Conservation (phyloP, 2,797 vertebrate genomes). For the Anniella stebbinsi region DNA sequence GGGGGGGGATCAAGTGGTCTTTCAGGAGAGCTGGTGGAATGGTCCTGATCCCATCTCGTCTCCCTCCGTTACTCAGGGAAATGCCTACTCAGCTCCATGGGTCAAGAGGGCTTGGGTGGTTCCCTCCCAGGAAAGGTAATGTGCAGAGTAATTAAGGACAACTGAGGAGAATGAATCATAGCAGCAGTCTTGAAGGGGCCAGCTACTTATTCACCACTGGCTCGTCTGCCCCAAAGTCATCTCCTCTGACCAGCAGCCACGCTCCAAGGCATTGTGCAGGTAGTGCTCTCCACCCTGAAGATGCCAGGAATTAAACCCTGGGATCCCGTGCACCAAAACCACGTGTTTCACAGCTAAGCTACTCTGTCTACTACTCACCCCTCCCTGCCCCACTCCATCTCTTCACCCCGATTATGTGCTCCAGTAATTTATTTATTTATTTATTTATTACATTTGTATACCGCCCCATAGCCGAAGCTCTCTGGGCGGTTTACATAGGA, state of each 20-base stretch:
- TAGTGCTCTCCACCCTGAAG: not conserved
- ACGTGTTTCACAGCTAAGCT: no score
- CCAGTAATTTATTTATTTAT: no score
- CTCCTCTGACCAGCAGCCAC: not conserved
- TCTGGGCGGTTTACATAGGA: no score
- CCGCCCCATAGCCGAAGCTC: no score
- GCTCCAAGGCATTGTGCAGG: not conserved
- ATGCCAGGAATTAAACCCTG: not conserved
- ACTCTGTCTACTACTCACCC: no score
- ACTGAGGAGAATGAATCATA: not conserved
- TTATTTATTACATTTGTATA: no score
- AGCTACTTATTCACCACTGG: not conserved
- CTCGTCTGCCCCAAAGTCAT: not conserved
- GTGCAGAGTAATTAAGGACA: not conserved
- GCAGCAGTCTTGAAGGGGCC: not conserved
- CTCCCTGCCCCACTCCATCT: not conserved
- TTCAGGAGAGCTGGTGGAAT: no score
- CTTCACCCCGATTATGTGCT: not conserved
- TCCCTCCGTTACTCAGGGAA: not conserved
- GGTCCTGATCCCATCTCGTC: no score
- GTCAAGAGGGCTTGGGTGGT: not conserved
- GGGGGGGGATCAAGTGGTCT: no score
- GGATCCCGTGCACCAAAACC: no score
- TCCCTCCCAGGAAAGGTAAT: not conserved
- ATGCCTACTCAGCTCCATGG: not conserved